phyloP scores from a whole-genome alignment of 2,888 invertebrate species.

The Lycaena phlaeas region DNA sequence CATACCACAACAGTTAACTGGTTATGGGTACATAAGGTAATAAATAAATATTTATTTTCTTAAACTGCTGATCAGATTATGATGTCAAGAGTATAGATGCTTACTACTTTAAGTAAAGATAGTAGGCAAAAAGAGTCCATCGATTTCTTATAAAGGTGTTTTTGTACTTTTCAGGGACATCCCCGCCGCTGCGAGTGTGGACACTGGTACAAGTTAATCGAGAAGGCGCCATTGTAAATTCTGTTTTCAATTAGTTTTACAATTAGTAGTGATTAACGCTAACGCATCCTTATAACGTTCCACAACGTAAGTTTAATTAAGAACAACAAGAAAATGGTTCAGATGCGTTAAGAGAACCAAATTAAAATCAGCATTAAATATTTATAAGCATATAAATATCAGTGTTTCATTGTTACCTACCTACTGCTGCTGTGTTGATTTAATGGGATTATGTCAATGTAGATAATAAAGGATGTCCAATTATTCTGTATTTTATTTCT shows the following conservation, averaged over 20 bases:
- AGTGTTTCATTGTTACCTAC: slow-evolving; percentile 43
- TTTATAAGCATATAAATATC: slow-evolving; percentile 49
- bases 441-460: slow-evolving; percentile 26
- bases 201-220: slow-evolving; percentile 94
- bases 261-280: slow-evolving; percentile 49
- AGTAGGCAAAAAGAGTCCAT: too few species aligned
- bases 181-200: slow-evolving; percentile 96
- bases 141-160: too few species aligned
- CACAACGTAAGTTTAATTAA: slow-evolving; percentile 12
- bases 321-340: slow-evolving; percentile 11
- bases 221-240: slow-evolving; percentile 80
- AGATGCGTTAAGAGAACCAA: slow-evolving; percentile 12
- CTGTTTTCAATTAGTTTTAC: slow-evolving; percentile 43
- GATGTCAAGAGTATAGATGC: too few species aligned
- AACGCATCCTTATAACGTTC: slow-evolving; percentile 43
- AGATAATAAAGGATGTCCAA: slow-evolving; percentile 19
- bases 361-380: slow-evolving; percentile 50
- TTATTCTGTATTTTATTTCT: slow-evolving; percentile 4
- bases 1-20: slow-evolving; percentile 91
- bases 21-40: slow-evolving; percentile 91
- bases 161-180: slow-evolving; percentile 74
- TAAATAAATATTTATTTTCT: too few species aligned
- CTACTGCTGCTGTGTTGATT: slow-evolving; percentile 21
- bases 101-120: too few species aligned
- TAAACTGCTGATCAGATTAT: too few species aligned